Base-by-base conservation (phyloP, 2,797 vertebrate species). In the Microctenopoma lineatum region DNA sequence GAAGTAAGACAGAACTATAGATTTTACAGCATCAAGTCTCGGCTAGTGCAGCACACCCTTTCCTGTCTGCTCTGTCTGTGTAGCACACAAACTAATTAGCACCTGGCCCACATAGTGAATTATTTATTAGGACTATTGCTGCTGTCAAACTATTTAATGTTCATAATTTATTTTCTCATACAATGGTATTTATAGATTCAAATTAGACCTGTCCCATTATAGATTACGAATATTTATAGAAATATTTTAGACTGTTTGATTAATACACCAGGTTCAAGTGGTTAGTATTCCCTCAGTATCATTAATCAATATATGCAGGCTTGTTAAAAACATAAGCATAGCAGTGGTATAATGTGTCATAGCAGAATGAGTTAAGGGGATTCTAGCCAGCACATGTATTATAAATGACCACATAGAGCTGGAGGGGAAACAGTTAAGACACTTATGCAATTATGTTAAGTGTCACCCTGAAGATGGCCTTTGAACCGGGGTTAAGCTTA, bases 391-490 rank as follows among this genome's bases (percentile, higher is more conserved):
- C 84, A 75, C 85, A 91, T 93, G 87, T 89, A 93, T 94, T 91
- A 92, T 93, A 92, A 88, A 93, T 92, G 91, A 91, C 88, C 90
- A 91, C 84, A 86, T 83, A 85, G 83, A 90, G 88, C 90, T 87
- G 89, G 90, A 90, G 90, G 90, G 82, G 90, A 92, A 92, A 93
- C 90, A 91, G 85, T 93, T 93, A 93, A 94, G 89, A 94, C 93
- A 93, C 88, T 94, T 93, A 93, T 93, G 92, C 93, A 94, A 95
- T 94, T 94, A 94, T 94, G 93, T 92, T 95, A 93, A 95, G 94
- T 94, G 93, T 94, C 92, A 93, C 91, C 92, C 91, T 85, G 67
- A 84, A 82, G 68, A 39, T 90, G 91, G 91, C 92, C 93, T 93
- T 90, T 94, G 92, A 93, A 92, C 92, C 41, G 5, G 84, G 92